Conservation (phyloP, 2,113 vertebrate genomes). For the Strix aluco region DNA sequence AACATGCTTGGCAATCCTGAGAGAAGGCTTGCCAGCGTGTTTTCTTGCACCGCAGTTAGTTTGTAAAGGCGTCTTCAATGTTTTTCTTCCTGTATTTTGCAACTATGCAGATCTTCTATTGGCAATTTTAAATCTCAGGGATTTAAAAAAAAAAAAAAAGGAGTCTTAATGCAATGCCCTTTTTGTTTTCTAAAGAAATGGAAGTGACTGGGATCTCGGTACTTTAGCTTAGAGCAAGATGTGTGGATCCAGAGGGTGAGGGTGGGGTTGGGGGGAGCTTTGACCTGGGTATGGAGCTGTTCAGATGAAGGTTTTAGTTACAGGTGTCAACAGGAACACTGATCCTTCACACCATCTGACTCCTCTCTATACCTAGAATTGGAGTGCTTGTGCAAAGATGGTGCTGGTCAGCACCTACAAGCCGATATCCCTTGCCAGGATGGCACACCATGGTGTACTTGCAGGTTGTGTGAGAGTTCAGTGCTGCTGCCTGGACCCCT, state of each 20-base stretch:
- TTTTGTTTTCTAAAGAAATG: not conserved
- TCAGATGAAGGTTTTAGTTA: not conserved
- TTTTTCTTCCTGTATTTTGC: not conserved
- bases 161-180: not conserved
- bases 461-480: not conserved
- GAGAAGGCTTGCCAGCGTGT: not conserved
- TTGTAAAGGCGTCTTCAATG: not conserved
- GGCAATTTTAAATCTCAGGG: conserved; percentile 14
- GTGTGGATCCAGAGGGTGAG: not conserved
- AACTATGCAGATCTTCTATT: not conserved
- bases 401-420: not conserved
- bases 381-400: not conserved
- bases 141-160: not conserved
- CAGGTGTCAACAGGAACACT: not conserved
- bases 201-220: not conserved
- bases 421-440: not conserved
- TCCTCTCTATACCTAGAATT: not conserved
- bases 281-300: not conserved
- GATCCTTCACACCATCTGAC: not conserved
- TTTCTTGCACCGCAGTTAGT: not conserved
- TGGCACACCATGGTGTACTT: rapidly evolving
- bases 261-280: not conserved
- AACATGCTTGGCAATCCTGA: not conserved
- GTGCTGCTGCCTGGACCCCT: not conserved
- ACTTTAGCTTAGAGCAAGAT: not conserved